These are phyloP conservation scores for Brachionichthys hirsutus DNA, from an alignment of 2,113 vertebrate genomes.

Conservation along the genomic window DNA sequence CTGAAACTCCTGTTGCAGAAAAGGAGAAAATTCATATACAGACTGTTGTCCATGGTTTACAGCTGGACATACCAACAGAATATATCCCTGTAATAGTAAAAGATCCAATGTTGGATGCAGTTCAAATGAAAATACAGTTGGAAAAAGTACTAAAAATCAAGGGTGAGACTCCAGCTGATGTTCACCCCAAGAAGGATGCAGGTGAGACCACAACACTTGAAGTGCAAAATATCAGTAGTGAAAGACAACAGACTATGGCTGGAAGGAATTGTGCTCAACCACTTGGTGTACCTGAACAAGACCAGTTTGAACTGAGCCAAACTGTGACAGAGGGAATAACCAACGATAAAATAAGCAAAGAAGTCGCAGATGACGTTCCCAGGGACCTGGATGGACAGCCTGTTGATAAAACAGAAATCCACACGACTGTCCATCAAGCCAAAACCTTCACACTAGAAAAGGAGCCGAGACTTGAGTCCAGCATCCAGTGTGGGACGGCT, in stretches of 20 bases:
- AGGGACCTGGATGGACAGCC: background rate
- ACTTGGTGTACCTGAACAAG: constrained; percentile 7
- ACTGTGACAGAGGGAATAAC: background rate
- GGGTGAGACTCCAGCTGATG: background rate
- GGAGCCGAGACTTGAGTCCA: background rate
- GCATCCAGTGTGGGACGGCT: background rate
- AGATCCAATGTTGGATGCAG: background rate
- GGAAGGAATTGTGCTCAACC: background rate
- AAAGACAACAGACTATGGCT: background rate
- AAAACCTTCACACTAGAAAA: background rate
- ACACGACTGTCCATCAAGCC: background rate
- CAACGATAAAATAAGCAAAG: background rate
- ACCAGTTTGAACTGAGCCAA: background rate
- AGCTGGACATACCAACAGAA: background rate
- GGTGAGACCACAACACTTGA: background rate
- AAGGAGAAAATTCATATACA: background rate
- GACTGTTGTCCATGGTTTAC: background rate
- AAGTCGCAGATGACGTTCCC: background rate
- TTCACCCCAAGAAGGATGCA: background rate
- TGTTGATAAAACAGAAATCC: background rate
- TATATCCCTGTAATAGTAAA: background rate
- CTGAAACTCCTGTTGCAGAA: no score
- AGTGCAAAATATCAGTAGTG: background rate
- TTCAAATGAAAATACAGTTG: no score
- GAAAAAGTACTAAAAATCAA: background rate